Evolutionary conservation across 1,140 invertebrate genomes (phyloP), one percentile per base, ranked within the genome.

Genomic region (Leptinotarsa defecta): DNA sequence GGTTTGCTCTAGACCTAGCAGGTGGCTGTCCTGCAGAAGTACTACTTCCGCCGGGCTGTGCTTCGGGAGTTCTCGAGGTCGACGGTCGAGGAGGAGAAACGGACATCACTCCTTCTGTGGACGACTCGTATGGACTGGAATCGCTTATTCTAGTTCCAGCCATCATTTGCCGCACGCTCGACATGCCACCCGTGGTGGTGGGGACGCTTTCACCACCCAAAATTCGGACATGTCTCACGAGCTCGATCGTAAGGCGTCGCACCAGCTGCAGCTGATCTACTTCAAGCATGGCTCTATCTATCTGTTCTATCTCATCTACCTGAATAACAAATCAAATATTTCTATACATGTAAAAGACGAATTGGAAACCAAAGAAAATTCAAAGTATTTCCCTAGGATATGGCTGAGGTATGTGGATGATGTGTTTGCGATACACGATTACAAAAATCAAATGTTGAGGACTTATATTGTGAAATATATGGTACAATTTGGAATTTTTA

Each of bases 221-320:
- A 19, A 69, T 76, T 11, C 77, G 70, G 3, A 92, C 89, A 71
- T 91, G 89, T 69, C 88, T 81, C 63, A 90, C 88, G 49, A 93
- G 84, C 81, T 91, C 89, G 73, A 90, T 88, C 86, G 91, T 90
- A 87, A 92, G 90, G 73, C 85, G 86, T 8, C 91, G 87, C 34
- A 93, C 87, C 78, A 90, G 87, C 76, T 89, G 88, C 73, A 92
- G 83, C 57, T 90, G 89, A 15, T 80, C 79, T 20, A 88, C 87
- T 82, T 88, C 86, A 22, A 86, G 75, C 78, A 86, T 84, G 5
- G 85, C 84, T 71, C 85, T 80, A 75, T 85, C 83, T 48, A 82
- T 85, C 48, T 81, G 74, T 71, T 85, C 84, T 22, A 85, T 85
- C 72, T 79, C 82, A 74, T 85, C 83, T n/a, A 77, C 27, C 65